Evolutionary conservation across 2,113 vertebrate genomes (phyloP).

Genomic region (Labeo catla): DNA sequence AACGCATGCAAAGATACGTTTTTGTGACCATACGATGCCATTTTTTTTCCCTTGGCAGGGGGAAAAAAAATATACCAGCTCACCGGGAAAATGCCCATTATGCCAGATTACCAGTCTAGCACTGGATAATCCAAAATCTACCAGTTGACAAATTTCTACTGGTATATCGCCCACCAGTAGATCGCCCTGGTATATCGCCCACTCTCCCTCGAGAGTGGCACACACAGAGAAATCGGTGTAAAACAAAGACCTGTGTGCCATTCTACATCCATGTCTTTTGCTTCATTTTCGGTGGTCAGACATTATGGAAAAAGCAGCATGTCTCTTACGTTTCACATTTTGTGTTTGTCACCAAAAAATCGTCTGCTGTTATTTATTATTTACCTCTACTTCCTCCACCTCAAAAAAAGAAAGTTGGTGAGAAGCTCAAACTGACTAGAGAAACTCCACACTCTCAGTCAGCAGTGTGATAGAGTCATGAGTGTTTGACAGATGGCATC

Average conservation of each 20-base stretch:
- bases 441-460: slow-evolving; percentile 28
- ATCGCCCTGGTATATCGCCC: no score
- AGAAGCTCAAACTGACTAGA: slow-evolving; percentile 9
- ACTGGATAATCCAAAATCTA: no score
- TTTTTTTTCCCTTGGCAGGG: no score
- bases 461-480: slow-evolving; percentile 51
- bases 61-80: no score
- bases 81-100: no score
- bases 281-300: slow-evolving; percentile 12
- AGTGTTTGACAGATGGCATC: slow-evolving; percentile 53
- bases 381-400: not conserved
- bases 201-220: slow-evolving; percentile 48
- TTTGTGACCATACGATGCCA: no score
- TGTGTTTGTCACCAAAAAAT: not conserved
- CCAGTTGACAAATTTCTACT: no score
- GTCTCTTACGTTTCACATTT: not conserved
- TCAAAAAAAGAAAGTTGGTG: not conserved
- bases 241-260: slow-evolving; percentile 34
- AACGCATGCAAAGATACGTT: no score
- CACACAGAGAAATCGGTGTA: not conserved
- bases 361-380: not conserved
- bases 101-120: no score
- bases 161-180: no score
- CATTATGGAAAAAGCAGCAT: not conserved
- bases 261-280: not conserved